Base-by-base conservation (phyloP, 2,888 invertebrate genomes). In the Polyommatus iphigenia region DNA sequence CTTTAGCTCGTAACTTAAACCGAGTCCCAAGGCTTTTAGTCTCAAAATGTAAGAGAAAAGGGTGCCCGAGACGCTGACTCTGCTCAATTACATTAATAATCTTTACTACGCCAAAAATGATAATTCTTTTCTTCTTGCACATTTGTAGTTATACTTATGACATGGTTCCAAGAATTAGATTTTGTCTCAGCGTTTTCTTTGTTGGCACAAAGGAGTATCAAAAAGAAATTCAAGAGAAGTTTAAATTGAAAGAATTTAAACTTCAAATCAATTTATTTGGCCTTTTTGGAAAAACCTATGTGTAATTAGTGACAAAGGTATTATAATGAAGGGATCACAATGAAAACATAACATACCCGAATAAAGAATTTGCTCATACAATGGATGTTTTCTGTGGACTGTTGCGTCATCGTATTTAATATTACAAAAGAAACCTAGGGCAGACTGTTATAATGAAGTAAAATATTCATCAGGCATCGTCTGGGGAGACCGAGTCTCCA, bases 381-480 rank as follows among this genome's bases (percentile, higher is more conserved):
- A 50, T 59, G 76, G 71, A 77, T 78, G 62, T 80, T 78, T 79
- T 78, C 32, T 78, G 72, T 50, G 41, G 71, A 57, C 41, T 77
- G 79, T 83, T 80, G 80, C 83, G 84, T 85, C 85, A 85, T 85
- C 83, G 81, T 81, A 81, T 85, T 90, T 86, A 88, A 88, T 87
- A 87, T 88, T 86, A 84, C 85, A 88, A 82, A 86, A 85, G 86
- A 84, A 86, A 85, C 85, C 85, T 83, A 85, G 84, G 85, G 85
- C 86, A 88, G 89, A 87, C 91, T 85, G 88, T 87, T 89, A 88
- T 93, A 93, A 93, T 92, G 91, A 92, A 89, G 90, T 91, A 89
- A 92, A 92, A 92, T 92, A 93, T 93, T 93, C 91, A 93, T 91
- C 89, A 91, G 89, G 82, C 84, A 82, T 83, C 85, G 92, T 92